Evolutionary conservation across 2,797 vertebrate genomes (phyloP).

Genomic region (Poecilia gillii): DNA sequence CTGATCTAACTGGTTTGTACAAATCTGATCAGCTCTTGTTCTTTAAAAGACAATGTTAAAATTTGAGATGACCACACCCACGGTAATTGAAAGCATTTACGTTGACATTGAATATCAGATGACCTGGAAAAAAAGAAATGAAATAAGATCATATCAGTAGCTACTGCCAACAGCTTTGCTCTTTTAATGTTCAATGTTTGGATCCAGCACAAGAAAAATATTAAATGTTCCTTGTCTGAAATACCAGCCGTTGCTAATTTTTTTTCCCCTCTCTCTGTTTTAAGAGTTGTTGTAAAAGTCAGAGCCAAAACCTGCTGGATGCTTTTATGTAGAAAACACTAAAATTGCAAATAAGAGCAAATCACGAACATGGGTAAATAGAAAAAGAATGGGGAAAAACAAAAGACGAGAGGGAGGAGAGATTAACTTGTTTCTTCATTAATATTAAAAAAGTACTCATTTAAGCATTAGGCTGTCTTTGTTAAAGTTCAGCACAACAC

Average conservation of each 20-base stretch:
- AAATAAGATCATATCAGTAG: constrained; percentile 37
- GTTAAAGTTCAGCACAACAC: not conserved
- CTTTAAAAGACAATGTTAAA: not conserved
- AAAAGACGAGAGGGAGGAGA: constrained; percentile 1
- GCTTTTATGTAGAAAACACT: constrained; percentile 83
- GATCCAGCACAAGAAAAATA: constrained; percentile 48
- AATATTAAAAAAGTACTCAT: not conserved
- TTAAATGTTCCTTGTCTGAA: constrained; percentile 46
- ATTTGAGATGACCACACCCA: not conserved
- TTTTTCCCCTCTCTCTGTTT: constrained; percentile 41
- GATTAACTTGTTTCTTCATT: too few relatives aligned
- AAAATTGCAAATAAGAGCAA: constrained; percentile 79
- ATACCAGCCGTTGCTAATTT: constrained; percentile 44
- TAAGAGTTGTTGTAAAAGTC: constrained; percentile 64
- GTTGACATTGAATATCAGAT: constrained; percentile 32
- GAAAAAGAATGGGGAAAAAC: constrained; percentile 18
- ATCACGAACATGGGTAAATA: constrained; percentile 76
- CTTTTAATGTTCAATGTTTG: constrained; percentile 49
- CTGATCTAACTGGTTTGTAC: not conserved
- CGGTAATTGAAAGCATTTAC: not conserved
- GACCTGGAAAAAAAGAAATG: not conserved
- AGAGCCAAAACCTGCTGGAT: constrained; percentile 73
- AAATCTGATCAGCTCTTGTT: not conserved
- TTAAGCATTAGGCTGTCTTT: not conserved
- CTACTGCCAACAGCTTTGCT: constrained; percentile 50